Base-by-base conservation (phyloP, 1,140 invertebrate species). In the Sarcophaga peregrina region DNA sequence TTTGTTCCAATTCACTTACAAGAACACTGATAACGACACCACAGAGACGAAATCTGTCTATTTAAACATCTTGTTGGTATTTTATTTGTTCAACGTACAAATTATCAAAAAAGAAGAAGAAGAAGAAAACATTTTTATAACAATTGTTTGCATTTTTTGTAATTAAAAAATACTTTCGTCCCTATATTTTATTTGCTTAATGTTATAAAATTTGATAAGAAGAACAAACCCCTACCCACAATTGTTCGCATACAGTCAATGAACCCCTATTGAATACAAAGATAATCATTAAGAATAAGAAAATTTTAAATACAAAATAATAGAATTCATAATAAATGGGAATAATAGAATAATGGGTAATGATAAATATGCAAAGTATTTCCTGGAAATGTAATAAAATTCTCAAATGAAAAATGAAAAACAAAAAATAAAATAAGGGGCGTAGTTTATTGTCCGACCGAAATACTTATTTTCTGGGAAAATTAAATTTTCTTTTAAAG, bases 121-220 rank as follows among this genome's bases (percentile, higher is more conserved):
- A 4, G 25, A 37, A 37, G 25, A 37, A 37, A 37, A 37, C 25
- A 37, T 37, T 37, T 17, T 46, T 48, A 17, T 48, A 37, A 37
- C 74, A 76, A 47, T 78, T 78, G 75, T 78, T 78, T 78, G 75
- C 75, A 78, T 78, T 78, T 37, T 78, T 78, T 50, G 48, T 78
- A 78, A 78, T 78, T 78, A 78, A 78, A 78, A 78, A 78, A 50
- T 78, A 78, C 75, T 78, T 78, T 78, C 50, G 9, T 78, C 20
- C 7, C 47, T 78, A 75, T 78, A 68, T 20, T 68, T 20, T 68
- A 9, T 68, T 68, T 9, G 20, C 58, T 68, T 20, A 20, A 15
- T 9, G 1, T 10, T 9, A 52, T 52, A 52, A 52, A 52, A 1
- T 10, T 52, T 52, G 50, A 13, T 9, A 52, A 62, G 15, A 62